These are phyloP conservation scores for Cyrtorhinus lividipennis DNA, from an alignment of 1,140 invertebrate genomes.

Conservation along the genomic window DNA sequence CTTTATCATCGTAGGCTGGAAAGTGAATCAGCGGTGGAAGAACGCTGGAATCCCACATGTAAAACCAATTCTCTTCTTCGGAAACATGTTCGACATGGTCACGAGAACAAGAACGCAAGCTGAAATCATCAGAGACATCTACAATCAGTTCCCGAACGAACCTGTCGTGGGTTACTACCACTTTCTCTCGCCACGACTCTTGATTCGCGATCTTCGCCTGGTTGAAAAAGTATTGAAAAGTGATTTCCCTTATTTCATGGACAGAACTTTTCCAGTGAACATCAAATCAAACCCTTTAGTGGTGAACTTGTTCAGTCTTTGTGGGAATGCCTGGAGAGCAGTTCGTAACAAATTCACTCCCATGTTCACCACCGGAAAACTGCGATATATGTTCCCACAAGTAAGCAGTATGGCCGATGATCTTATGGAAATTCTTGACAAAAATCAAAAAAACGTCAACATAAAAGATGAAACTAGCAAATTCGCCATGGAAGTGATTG, in stretches of 20 bases:
- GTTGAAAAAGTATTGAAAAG: conserved; percentile 35
- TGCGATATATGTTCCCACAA: conserved; percentile 40
- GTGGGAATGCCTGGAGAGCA: conserved; percentile 36
- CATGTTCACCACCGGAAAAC: conserved; percentile 42
- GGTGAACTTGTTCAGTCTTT: conserved; percentile 22
- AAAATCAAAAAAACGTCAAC: conserved; percentile 28
- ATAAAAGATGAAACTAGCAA: conserved; percentile 40
- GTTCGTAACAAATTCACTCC: conserved; percentile 42
- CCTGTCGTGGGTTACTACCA: conserved; percentile 33
- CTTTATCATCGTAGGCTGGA: not conserved
- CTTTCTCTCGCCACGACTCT: conserved; percentile 32
- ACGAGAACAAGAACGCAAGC: conserved; percentile 26
- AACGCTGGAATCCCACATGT: conserved; percentile 4
- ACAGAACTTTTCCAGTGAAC: conserved; percentile 30
- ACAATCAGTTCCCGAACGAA: conserved; percentile 31
- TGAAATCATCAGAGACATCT: conserved; percentile 30
- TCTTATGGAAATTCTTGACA: conserved; percentile 29
- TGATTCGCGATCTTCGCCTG: conserved; percentile 36
- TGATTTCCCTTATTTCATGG: conserved; percentile 36
- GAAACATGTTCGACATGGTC: conserved; percentile 16
- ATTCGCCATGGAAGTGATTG: conserved; percentile 48
- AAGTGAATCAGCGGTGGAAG: not conserved
- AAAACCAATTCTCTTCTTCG: conserved; percentile 6
- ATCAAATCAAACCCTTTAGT: conserved; percentile 23
- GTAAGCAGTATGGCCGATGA: conserved; percentile 31